Conservation (phyloP, 2,113 vertebrate genomes). For the Hucho hucho region DNA sequence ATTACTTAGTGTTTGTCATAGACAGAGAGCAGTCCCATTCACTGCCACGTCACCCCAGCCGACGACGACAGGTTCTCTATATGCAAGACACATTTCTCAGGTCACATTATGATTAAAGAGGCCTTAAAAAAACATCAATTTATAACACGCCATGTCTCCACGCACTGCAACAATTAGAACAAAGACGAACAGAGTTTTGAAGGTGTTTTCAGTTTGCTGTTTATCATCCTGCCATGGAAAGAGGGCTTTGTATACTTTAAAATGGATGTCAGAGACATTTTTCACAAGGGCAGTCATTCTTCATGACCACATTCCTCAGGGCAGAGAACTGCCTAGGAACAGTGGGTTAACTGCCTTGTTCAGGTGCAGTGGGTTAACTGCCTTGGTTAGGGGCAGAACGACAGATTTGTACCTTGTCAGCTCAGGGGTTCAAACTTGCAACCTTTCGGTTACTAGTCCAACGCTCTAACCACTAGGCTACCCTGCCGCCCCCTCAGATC, state of each 20-base stretch:
- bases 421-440: too few species aligned
- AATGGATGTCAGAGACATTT: neutral
- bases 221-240: constrained; percentile 44
- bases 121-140: constrained; percentile 42
- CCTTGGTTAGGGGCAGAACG: too few species aligned
- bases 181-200: neutral
- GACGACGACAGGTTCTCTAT: neutral
- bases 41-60: neutral
- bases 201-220: constrained; percentile 18
- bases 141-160: constrained; percentile 25
- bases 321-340: too few species aligned
- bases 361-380: too few species aligned
- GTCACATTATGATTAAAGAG: constrained; percentile 11
- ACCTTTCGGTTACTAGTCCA: too few species aligned
- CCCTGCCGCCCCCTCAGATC: too few species aligned
- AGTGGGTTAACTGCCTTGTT: too few species aligned
- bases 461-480: too few species aligned
- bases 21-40: neutral
- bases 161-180: constrained; percentile 6
- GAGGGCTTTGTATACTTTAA: constrained; percentile 41
- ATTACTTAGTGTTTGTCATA: constrained; percentile 3
- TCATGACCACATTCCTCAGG: neutral
- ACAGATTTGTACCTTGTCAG: too few species aligned
- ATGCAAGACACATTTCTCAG: neutral
- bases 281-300: constrained; percentile 6